Evolutionary conservation across 2,888 invertebrate genomes (phyloP).

Genomic region (Thera britannica): DNA sequence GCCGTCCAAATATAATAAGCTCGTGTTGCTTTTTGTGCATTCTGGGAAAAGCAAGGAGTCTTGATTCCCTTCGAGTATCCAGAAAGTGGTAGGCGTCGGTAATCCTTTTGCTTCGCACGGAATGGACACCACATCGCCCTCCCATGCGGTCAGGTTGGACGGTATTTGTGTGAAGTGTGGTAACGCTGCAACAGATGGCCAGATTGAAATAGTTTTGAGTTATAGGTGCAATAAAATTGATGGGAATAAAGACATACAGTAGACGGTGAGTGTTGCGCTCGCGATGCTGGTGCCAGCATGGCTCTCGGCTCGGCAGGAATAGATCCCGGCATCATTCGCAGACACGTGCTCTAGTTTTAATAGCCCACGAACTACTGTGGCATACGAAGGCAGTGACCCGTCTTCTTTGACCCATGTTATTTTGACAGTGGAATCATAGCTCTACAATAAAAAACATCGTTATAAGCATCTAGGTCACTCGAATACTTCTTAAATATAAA

Average conservation of each 20-base stretch:
- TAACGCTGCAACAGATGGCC: constrained; percentile 89
- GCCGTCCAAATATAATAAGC: constrained; percentile 77
- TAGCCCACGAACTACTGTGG: constrained; percentile 73
- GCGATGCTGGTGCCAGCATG: constrained; percentile 94
- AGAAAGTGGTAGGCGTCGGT: constrained; percentile 97
- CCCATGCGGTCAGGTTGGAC: constrained; percentile 93
- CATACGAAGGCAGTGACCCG: constrained; percentile 72
- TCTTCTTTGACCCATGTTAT: constrained; percentile 81
- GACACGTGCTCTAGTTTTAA: constrained; percentile 93
- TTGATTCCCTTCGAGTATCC: constrained; percentile 96
- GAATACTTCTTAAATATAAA: not conserved
- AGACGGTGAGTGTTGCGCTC: constrained; percentile 94
- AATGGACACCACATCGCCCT: constrained; percentile 94
- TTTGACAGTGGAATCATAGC: constrained; percentile 76
- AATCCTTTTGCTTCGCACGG: constrained; percentile 96
- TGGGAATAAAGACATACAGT: constrained; percentile 89
- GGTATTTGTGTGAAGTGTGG: constrained; percentile 95
- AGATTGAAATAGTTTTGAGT: constrained; percentile 73
- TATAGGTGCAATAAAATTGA: constrained; percentile 75
- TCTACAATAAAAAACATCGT: constrained; percentile 60
- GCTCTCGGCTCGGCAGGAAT: constrained; percentile 96
- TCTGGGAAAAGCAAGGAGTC: constrained; percentile 85
- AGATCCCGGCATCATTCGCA: constrained; percentile 94
- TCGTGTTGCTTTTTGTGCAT: constrained; percentile 79
- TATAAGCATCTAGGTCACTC: not conserved